Percentiles rank a stretch among this genome's conserved stretches.
phyloP scores from a whole-genome alignment of 2,113 vertebrate species.

The Hoplias malabaricus region DNA sequence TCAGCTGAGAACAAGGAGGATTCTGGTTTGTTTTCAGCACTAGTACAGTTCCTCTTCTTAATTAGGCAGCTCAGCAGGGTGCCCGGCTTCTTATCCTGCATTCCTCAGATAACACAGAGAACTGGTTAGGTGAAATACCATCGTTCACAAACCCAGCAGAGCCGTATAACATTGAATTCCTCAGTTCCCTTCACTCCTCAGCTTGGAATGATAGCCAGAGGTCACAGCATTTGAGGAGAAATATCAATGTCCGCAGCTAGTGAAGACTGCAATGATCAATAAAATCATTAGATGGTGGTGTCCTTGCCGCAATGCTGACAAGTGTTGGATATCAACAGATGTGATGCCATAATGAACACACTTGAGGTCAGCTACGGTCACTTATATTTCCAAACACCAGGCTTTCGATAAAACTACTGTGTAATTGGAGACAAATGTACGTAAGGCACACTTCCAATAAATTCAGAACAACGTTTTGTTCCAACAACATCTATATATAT shows the following conservation, averaged over 20 bases:
- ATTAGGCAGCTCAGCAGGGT: constrained; percentile 36
- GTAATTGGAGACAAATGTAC: not conserved
- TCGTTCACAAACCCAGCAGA: not conserved
- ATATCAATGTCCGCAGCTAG: constrained; percentile 15
- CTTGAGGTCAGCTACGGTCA: not conserved
- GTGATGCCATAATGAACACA: constrained; percentile 10
- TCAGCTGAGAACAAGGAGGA: not conserved
- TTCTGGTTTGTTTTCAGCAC: constrained; percentile 32
- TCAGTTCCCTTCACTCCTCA: constrained; percentile 4
- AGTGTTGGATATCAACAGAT: constrained; percentile 20
- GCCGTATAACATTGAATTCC: constrained; percentile 24
- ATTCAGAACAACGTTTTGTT: no score
- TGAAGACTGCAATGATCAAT: constrained; percentile 27
- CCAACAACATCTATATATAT: no score
- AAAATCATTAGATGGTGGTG: constrained; percentile 32
- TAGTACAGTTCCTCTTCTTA: constrained; percentile 24
- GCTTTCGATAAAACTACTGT: not conserved
- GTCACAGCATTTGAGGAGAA: not conserved
- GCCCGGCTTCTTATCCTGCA: constrained; percentile 30
- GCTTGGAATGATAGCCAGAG: constrained; percentile 19
- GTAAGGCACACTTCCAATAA: no score
- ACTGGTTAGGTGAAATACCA: constrained; percentile 40
- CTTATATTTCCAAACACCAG: not conserved
- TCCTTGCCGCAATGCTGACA: constrained; percentile 28
- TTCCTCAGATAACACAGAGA: constrained; percentile 49